Conservation (phyloP, 2,797 vertebrate species). For the Hylomyscus alleni region DNA sequence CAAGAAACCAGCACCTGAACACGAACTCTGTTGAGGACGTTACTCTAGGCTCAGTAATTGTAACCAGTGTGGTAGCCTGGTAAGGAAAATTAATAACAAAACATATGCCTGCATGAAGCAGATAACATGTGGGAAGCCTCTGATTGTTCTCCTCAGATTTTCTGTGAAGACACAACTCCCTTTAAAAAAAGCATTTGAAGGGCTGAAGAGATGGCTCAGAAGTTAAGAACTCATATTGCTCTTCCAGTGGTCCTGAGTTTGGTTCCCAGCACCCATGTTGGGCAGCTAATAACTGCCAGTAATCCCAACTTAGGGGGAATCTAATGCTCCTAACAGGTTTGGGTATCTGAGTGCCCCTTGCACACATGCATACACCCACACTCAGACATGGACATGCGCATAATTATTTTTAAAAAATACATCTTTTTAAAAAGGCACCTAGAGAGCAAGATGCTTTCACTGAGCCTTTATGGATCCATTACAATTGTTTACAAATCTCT, state of each 20-base stretch:
- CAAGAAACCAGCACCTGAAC: background rate
- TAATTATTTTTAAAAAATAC: background rate
- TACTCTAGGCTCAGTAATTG: background rate
- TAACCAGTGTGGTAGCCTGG: background rate
- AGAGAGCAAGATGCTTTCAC: constrained; percentile 6
- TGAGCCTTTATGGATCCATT: background rate
- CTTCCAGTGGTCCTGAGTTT: background rate
- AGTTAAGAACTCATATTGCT: background rate
- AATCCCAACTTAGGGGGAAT: background rate
- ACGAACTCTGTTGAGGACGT: background rate
- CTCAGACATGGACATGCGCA: background rate
- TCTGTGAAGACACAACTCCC: background rate
- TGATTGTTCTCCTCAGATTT: background rate
- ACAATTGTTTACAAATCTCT: background rate
- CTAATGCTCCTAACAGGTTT: background rate
- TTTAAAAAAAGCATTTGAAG: background rate
- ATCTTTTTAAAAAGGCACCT: background rate
- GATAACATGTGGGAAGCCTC: background rate
- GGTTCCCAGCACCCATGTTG: background rate
- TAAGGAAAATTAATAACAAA: background rate
- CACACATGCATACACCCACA: background rate
- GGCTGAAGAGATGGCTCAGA: background rate
- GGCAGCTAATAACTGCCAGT: background rate
- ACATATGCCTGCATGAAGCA: background rate
- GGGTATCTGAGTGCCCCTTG: background rate